A percentile compares a stretch with the other conserved stretches of the same genome.
Conservation (phyloP, 1,140 invertebrate genomes). For the Bemisia tabaci region DNA sequence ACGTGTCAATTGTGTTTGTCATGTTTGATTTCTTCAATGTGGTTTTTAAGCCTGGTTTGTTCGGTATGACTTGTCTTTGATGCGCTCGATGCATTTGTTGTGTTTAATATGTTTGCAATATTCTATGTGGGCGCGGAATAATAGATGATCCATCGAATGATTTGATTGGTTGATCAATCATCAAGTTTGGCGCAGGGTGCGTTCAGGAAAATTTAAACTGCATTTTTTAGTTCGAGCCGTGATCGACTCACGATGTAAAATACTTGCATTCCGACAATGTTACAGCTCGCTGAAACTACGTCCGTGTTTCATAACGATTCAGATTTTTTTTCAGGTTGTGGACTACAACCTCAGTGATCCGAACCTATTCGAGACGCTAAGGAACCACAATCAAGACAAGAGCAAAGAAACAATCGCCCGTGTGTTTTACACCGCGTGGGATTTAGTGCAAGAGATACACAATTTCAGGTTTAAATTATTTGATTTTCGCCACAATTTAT, state of each 20-base stretch:
- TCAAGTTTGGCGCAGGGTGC: not conserved
- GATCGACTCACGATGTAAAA: too few species aligned
- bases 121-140: too few species aligned
- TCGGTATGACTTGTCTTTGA: too few species aligned
- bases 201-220: not conserved
- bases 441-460: not conserved
- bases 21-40: too few species aligned
- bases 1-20: too few species aligned
- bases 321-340: not conserved
- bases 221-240: not conserved
- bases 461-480: not conserved
- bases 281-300: not conserved
- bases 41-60: too few species aligned
- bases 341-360: not conserved
- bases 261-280: too few species aligned
- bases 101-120: too few species aligned
- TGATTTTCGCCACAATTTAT: not conserved
- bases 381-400: not conserved
- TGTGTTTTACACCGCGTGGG: not conserved
- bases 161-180: not conserved
- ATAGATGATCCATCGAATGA: too few species aligned
- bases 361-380: not conserved
- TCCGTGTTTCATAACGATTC: not conserved
- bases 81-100: too few species aligned
- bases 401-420: not conserved